These are phyloP conservation scores for Mesoclemmys tuberculata DNA, from an alignment of 2,113 vertebrate genomes.

Conservation along the genomic window DNA sequence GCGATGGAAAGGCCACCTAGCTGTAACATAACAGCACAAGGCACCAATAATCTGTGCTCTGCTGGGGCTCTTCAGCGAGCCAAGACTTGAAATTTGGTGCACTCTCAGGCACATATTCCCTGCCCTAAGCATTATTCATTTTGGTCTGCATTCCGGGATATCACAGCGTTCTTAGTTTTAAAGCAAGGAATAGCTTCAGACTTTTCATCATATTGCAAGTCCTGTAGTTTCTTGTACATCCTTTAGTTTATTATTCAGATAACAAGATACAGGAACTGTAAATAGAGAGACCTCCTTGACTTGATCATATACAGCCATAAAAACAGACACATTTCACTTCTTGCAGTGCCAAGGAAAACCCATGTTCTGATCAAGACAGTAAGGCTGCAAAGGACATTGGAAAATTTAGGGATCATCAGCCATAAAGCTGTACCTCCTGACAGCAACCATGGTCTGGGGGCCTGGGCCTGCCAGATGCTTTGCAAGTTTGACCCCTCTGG, in stretches of 20 bases:
- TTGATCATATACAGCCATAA: not conserved
- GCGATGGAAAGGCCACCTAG: not conserved
- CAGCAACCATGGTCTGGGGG: not conserved
- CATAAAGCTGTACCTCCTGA: accelerated
- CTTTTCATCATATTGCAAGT: constrained; percentile 8
- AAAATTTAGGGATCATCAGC: not conserved
- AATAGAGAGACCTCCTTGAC: constrained; percentile 12
- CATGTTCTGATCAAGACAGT: not conserved
- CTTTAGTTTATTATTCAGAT: constrained; percentile 19
- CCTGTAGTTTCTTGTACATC: not conserved
- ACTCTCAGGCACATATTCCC: not conserved
- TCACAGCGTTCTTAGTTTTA: constrained; percentile 2
- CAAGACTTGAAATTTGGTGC: not conserved
- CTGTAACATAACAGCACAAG: not conserved
- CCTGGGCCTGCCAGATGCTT: not conserved
- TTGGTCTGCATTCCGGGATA: not conserved
- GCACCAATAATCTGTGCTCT: not conserved
- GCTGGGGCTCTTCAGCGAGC: not conserved
- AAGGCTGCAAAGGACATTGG: not conserved
- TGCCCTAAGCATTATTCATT: not conserved
- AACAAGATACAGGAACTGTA: not conserved
- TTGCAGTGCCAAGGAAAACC: not conserved
- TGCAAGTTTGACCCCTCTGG: not conserved
- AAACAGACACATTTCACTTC: not conserved
- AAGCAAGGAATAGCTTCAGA: not conserved